phyloP scores from a whole-genome alignment of 1,140 invertebrate species.

The Melitaea cinxia region DNA sequence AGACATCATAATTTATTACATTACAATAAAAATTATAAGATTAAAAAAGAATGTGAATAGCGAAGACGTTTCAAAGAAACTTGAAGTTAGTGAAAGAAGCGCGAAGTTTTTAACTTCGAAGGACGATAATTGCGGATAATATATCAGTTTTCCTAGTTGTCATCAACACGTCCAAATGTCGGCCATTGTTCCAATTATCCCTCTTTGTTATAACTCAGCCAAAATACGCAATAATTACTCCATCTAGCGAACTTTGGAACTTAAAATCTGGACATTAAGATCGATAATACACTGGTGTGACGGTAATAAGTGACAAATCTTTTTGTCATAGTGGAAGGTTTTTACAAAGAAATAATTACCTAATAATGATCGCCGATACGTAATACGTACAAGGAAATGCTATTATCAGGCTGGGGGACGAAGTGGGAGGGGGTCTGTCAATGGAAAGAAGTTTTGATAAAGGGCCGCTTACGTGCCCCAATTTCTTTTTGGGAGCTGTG shows the following conservation, averaged over 20 bases:
- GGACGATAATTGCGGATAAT: slow-evolving; percentile 27
- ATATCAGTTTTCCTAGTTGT: slow-evolving; percentile 35
- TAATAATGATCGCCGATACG: slow-evolving; percentile 50
- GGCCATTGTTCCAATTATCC: slow-evolving; percentile 33
- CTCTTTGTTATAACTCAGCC: slow-evolving; percentile 28
- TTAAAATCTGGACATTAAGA: slow-evolving; percentile 11
- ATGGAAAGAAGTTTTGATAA: slow-evolving; percentile 37
- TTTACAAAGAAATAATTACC: slow-evolving; percentile 46
- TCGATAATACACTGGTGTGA: background rate
- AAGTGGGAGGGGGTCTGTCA: slow-evolving; percentile 29
- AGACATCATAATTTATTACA: background rate
- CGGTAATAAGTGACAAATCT: slow-evolving; percentile 41
- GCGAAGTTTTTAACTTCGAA: slow-evolving; percentile 12
- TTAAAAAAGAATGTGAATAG: background rate
- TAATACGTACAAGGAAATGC: slow-evolving; percentile 47
- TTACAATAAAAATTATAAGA: background rate
- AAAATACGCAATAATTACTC: slow-evolving; percentile 25
- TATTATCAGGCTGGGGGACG: slow-evolving; percentile 39
- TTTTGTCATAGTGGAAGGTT: slow-evolving; percentile 44
- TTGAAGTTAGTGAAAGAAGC: slow-evolving; percentile 7
- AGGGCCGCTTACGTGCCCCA: slow-evolving; percentile 33
- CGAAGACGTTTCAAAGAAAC: background rate
- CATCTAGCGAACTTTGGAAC: background rate
- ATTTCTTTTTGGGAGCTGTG: slow-evolving; percentile 33
- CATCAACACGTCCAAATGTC: slow-evolving; percentile 36